A percentile compares a stretch with the other conserved stretches of the same genome.
Evolutionary conservation across 64 coral and sea anemone species (phyloP).

Genomic region (Cladopsammia gracilis): DNA sequence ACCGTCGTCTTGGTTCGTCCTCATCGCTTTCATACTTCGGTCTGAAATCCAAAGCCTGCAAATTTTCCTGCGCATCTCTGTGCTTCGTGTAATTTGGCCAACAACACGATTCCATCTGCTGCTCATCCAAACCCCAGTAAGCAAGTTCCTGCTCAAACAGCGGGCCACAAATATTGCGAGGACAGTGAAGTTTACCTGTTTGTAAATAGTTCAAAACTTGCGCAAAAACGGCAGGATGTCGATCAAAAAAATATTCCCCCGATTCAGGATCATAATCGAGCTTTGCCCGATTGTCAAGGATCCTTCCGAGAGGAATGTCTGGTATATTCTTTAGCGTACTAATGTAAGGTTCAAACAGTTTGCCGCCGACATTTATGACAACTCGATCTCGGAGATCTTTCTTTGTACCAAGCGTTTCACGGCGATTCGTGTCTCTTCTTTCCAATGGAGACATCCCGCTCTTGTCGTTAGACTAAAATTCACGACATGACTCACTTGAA

Average conservation of each 20-base stretch:
- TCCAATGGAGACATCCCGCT: constrained; percentile 52
- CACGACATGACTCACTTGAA: background rate
- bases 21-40: constrained; percentile 74
- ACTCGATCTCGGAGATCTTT: constrained; percentile 83
- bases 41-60: constrained; percentile 96
- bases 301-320: constrained; percentile 88
- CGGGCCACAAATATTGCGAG: constrained; percentile 89
- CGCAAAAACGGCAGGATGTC: constrained; percentile 95
- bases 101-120: constrained; percentile 99
- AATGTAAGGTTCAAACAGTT: constrained; percentile 87
- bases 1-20: background rate
- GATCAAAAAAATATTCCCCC: constrained; percentile 97
- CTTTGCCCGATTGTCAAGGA: constrained; percentile 87
- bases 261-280: constrained; percentile 93
- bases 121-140: constrained; percentile 97
- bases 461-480: background rate
- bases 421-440: constrained; percentile 29
- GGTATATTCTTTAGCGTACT: constrained; percentile 94
- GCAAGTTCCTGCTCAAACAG: constrained; percentile 94
- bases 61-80: constrained; percentile 95
- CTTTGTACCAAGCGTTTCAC: constrained; percentile 25
- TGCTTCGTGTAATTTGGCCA: constrained; percentile 98
- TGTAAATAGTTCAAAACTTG: constrained; percentile 99
- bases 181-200: constrained; percentile 96
- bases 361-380: constrained; percentile 92